Base-by-base conservation (phyloP, 2,113 vertebrate species). In the Dissostichus mawsoni region DNA sequence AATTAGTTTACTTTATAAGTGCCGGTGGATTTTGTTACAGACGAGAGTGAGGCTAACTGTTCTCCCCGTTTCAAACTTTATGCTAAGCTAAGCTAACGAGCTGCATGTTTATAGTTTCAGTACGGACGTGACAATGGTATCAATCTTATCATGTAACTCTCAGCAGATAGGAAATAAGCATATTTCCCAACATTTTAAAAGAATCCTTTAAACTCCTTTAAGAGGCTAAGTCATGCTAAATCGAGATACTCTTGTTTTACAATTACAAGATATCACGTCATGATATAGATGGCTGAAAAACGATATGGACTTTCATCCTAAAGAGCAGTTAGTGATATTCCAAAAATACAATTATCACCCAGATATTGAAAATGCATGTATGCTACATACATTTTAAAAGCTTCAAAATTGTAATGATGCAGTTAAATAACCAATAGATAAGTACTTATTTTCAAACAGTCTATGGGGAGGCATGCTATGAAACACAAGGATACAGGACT, bases 391-490 rank as follows among this genome's bases (percentile, higher is more conserved):
- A 67, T 1, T 36, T 16, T 2, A 25, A 18, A 16, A 8, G 29
- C 59, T 78, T 51, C 4, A 48, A 48, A 5, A 41, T 8, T 65
- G 20, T 52, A 73, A 33, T 56, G 57, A 79, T 74, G 71, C 47
- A 68, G 7, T 63, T 69, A 53, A 67, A 76, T 29, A 11, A 69
- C 53, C 45, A 47, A 69, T 17, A 69, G 18, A 78, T 44, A 51
- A 53, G 53, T 44, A 64, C 33, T 63, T 53, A 13, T 59, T 79
- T 84, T 57, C 25, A 85, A 47, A 69, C n/a, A 71, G 14, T 47
- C 44, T 76, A 69, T 18, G 80, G 64, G 83, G 74, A 82, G 29
- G 68, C 89, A 93, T 92, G 93, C 90, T 87, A 70, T 73, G n/a
- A 76, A 25, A 80, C 66, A 89, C 75, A 81, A 57, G 36, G 74